Base-by-base conservation (phyloP, 92 coral and sea anemone species). In the Palythoa heliodiscus region DNA sequence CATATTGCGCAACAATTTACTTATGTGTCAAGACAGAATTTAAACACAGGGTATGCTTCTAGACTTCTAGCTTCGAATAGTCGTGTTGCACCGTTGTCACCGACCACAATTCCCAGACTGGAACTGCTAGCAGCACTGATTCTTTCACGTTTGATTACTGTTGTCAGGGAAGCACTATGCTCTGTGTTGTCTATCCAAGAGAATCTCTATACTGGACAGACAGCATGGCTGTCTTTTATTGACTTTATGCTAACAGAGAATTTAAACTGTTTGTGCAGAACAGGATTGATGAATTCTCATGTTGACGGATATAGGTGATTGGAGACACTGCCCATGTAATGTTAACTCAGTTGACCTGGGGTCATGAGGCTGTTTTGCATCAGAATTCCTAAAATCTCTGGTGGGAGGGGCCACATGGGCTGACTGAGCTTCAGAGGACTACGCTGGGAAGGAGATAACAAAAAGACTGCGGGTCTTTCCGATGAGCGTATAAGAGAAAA, bases 121-220 rank as follows among this genome's bases (percentile, higher is more conserved):
- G 90, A 89, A 52, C 84, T 89, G 68, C 50, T 92, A 8, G 89
- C 92, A 58, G 92, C 90, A 2, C 77, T 86, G 2, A 89, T 89
- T 38, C 82, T 83, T 38, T 52, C 88, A 40, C 85, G 88, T 60
- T 54, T 87, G 7, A 55, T 90, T 71, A 75, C 86, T 5, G 37
- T 84, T 20, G 83, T 83, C 38, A 88, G 47, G 80, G 83, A 75
- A 50, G 81, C 86, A 23, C 82, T 86, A 14, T 25, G 0, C 23
- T n/a, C 74, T 19, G 72, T 58, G 52, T 13, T 83, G n/a, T 29
- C 67, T 40, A 82, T 82, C 50, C 47, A 78, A n/a, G 76, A 73
- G 35, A 58, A n/a, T n/a, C 73, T 57, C 52, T 82, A 58, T 82
- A 86, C 40, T 89, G 91, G 88, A 88, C 94, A 11, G 94, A 91